These are phyloP conservation scores for Aurelia sp. DNA, from an alignment of 30 jellyfish, hydroid and myxozoan species.

Conservation along the genomic window DNA sequence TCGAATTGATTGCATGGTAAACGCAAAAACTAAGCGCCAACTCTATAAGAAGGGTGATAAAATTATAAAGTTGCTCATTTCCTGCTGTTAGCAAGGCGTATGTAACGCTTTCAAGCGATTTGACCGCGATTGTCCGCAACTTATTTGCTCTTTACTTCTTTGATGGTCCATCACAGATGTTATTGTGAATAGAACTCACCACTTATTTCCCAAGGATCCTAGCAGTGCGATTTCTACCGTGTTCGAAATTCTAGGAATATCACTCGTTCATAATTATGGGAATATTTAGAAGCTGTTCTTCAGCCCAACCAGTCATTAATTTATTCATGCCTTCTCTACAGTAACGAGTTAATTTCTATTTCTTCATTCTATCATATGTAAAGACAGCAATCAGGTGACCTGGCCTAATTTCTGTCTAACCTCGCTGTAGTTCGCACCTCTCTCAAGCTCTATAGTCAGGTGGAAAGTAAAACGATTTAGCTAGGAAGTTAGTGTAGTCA, in stretches of 20 bases:
- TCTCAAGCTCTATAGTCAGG: neutral
- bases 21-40: too few species aligned
- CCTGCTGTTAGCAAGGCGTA: neutral
- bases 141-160: conserved; percentile 4
- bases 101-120: neutral
- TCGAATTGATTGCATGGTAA: too few species aligned
- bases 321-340: conserved; percentile 53
- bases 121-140: conserved; percentile 21
- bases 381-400: conserved; percentile 4
- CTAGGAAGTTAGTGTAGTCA: neutral
- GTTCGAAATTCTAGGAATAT: conserved; percentile 23
- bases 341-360: conserved; percentile 43
- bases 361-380: conserved; percentile 28
- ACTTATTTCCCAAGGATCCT: conserved; percentile 42
- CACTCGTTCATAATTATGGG: conserved; percentile 43
- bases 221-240: conserved; percentile 26
- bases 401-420: neutral
- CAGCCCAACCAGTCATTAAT: conserved; percentile 56
- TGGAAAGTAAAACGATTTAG: neutral
- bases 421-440: conserved; percentile 8
- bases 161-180: conserved; percentile 60
- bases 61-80: neutral
- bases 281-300: conserved; percentile 28
- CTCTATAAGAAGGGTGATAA: too few species aligned
- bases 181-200: conserved; percentile 15